phyloP scores from a whole-genome alignment of 35 echinoderm and acorn worm genomes.

The Nesometra sesokonis region DNA sequence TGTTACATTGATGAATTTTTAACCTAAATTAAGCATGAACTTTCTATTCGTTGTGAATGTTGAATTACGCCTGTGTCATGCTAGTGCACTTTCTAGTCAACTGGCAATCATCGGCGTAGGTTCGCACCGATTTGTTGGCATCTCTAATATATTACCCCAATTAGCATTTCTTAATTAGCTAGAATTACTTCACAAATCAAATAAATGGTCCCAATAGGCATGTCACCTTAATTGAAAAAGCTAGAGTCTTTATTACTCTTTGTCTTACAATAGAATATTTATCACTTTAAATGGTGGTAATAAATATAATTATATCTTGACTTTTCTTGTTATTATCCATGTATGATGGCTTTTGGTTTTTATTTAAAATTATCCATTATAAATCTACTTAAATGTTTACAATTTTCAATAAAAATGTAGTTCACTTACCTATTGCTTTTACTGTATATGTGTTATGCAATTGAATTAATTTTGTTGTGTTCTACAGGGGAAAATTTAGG shows the following conservation, averaged over 20 bases:
- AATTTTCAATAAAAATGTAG: too few species aligned
- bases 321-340: too few species aligned
- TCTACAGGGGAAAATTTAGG: too few species aligned
- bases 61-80: not conserved
- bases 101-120: not conserved
- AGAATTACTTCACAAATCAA: not conserved
- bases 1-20: not conserved
- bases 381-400: too few species aligned
- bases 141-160: not conserved
- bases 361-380: too few species aligned
- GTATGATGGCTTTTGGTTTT: too few species aligned
- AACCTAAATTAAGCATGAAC: not conserved
- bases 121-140: not conserved
- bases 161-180: not conserved
- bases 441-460: too few species aligned
- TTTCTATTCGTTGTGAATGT: not conserved
- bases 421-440: too few species aligned
- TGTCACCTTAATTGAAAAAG: not conserved
- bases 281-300: not conserved
- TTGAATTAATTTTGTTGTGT: too few species aligned
- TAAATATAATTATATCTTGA: not conserved
- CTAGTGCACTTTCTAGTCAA: not conserved
- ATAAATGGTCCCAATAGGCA: not conserved
- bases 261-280: too few species aligned
- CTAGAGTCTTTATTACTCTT: not conserved